phyloP scores from a whole-genome alignment of 2,113 vertebrate genomes.

The Grammomys surdaster region DNA sequence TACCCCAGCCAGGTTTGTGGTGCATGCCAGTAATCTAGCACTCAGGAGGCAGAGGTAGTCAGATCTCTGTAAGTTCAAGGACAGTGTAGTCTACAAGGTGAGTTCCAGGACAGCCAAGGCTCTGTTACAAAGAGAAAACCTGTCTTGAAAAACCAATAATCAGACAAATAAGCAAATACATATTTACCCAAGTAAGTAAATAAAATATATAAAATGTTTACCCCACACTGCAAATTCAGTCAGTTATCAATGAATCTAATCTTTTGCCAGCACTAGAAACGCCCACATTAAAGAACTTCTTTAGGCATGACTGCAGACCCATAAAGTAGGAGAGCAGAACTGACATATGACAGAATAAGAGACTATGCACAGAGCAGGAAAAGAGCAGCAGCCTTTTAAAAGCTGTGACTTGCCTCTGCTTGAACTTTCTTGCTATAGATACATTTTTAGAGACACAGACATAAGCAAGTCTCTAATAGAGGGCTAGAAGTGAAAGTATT shows the following conservation, averaged over 20 bases:
- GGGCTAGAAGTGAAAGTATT: background rate
- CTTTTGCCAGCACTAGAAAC: constrained; percentile 4
- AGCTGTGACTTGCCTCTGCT: background rate
- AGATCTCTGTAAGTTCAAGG: background rate
- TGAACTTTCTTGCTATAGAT: background rate
- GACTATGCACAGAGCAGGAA: background rate
- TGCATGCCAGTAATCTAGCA: background rate
- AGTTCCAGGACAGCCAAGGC: background rate
- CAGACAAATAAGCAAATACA: background rate
- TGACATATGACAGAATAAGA: background rate
- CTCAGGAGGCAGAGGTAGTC: background rate
- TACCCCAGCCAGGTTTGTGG: background rate
- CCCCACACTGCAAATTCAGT: background rate
- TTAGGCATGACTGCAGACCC: background rate
- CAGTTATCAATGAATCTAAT: background rate
- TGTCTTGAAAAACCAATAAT: background rate
- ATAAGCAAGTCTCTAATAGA: background rate
- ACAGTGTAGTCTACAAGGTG: background rate
- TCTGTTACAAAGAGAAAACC: background rate
- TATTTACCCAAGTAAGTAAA: background rate
- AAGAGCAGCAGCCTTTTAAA: background rate
- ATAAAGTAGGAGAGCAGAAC: background rate
- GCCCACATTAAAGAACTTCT: background rate
- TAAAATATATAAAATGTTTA: background rate
- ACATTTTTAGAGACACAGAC: background rate